Evolutionary conservation across 2,888 invertebrate genomes (phyloP).

Genomic region (Chirona hameri): DNA sequence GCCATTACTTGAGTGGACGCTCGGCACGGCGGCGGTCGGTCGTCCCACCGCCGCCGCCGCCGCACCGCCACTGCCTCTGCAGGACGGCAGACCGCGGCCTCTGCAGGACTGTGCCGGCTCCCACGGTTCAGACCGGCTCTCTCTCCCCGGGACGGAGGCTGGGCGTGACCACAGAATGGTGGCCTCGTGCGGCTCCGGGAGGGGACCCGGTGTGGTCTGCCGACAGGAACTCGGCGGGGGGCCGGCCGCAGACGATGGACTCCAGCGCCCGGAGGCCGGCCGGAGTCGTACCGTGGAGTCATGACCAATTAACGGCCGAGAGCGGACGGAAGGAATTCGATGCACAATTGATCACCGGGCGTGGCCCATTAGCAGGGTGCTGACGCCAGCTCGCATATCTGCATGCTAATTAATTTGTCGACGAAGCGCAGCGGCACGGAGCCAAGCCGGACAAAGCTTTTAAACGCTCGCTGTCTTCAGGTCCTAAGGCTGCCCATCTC

Average conservation of each 20-base stretch:
- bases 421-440: neutral
- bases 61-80: neutral
- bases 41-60: neutral
- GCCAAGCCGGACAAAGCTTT: neutral
- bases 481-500: too few species aligned
- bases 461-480: neutral
- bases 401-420: constrained; percentile 1
- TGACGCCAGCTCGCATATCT: neutral
- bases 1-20: neutral
- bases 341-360: neutral
- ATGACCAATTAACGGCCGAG: neutral
- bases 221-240: too few species aligned
- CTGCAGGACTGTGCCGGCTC: neutral
- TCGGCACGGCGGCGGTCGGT: neutral
- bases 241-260: too few species aligned
- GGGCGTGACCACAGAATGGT: too few species aligned
- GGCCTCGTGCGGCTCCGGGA: too few species aligned
- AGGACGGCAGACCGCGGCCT: neutral
- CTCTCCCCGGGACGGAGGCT: neutral
- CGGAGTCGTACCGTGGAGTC: neutral
- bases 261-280: too few species aligned
- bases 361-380: neutral
- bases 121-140: too few species aligned
- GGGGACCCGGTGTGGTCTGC: too few species aligned
- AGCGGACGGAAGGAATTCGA: neutral